phyloP scores from a whole-genome alignment of 2,888 invertebrate genomes.

The Mythimna loreyi region DNA sequence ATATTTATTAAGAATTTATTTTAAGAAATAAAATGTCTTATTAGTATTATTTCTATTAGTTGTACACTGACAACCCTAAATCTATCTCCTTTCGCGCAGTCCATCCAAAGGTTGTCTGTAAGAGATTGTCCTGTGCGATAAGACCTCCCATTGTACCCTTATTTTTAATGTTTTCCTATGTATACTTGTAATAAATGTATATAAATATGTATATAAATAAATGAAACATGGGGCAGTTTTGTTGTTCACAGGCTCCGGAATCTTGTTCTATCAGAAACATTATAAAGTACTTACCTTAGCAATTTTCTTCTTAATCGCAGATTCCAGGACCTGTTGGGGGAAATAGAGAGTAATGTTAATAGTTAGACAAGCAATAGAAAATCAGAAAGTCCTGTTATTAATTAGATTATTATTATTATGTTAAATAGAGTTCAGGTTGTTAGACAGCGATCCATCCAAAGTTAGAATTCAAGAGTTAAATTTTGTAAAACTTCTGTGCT shows the following conservation, averaged over 20 bases:
- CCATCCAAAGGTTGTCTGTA: no score
- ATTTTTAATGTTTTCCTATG: no score
- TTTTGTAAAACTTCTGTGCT: not conserved
- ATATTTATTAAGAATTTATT: not conserved
- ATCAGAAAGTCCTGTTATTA: slow-evolving; percentile 46
- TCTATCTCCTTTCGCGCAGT: no score
- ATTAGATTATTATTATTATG: slow-evolving; percentile 22
- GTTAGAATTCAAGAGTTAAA: slow-evolving; percentile 38
- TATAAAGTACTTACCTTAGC: slow-evolving; percentile 55
- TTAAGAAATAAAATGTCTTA: not conserved
- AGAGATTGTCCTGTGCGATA: no score
- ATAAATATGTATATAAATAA: no score
- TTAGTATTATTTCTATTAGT: no score
- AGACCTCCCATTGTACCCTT: no score
- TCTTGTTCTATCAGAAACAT: no score
- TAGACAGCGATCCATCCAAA: slow-evolving; percentile 67
- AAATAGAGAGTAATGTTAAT: slow-evolving; percentile 62
- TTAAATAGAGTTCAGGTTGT: slow-evolving; percentile 43
- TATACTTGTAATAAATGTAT: no score
- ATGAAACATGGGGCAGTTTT: no score
- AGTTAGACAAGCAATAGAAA: slow-evolving; percentile 65
- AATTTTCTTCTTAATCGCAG: slow-evolving; percentile 62
- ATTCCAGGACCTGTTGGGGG: slow-evolving; percentile 62
- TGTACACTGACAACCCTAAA: no score
- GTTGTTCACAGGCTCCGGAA: no score